Conservation (phyloP, 2,888 invertebrate genomes). For the Litoditis marina region DNA sequence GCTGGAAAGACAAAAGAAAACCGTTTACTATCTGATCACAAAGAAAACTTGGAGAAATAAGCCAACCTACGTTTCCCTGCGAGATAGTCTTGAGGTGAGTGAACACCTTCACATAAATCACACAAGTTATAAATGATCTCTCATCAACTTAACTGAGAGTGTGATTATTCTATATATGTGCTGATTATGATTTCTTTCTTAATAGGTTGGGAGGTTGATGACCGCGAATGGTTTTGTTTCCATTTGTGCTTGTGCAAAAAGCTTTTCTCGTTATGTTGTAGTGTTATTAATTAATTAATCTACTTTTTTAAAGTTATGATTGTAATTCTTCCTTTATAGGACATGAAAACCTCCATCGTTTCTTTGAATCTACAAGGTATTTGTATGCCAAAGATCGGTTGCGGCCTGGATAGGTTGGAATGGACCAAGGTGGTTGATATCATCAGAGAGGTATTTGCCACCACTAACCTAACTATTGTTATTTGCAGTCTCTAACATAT, state of each 20-base stretch:
- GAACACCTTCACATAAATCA: too few relatives aligned
- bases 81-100: slow-evolving; percentile 54
- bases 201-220: too few relatives aligned
- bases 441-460: slow-evolving; percentile 11
- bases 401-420: slow-evolving; percentile 71
- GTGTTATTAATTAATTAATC: too few relatives aligned
- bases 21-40: slow-evolving; percentile 46
- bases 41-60: slow-evolving; percentile 65
- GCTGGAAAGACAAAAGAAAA: slow-evolving; percentile 32
- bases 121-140: too few relatives aligned
- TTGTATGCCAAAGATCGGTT: slow-evolving; percentile 72
- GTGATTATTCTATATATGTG: too few relatives aligned
- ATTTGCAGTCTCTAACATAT: slow-evolving; percentile 14
- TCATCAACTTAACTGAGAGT: too few relatives aligned
- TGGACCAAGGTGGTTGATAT: slow-evolving; percentile 67
- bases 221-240: too few relatives aligned
- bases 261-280: too few relatives aligned
- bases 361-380: slow-evolving; percentile 65
- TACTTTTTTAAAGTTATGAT: too few relatives aligned
- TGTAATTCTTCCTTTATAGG: slow-evolving; percentile 12
- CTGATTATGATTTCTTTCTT: too few relatives aligned
- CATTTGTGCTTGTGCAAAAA: too few relatives aligned
- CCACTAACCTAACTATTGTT: slow-evolving; percentile 11
- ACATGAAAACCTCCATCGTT: slow-evolving; percentile 17
- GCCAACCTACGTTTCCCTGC: slow-evolving; percentile 63